Evolutionary conservation across 1,140 invertebrate species (phyloP), one percentile per base, ranked within the genome.

Genomic region (Schlechtendalia chinensis): DNA sequence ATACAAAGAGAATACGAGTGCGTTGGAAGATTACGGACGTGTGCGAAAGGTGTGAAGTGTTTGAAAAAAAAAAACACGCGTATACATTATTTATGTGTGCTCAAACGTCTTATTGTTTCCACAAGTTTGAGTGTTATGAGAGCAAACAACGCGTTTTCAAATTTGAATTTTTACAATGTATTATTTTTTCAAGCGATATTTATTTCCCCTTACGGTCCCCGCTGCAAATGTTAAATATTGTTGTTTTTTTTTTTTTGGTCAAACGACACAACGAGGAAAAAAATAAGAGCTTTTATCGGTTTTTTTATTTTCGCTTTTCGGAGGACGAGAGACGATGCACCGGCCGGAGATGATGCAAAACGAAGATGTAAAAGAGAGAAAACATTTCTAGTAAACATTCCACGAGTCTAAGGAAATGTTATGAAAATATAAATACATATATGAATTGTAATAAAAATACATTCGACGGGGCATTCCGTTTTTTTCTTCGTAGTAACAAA

Each of bases 171-270:
- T 77, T n/a, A 77, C 50, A 53, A 71, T 61, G 56, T 77, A 61
- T 45, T 77, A 77, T 77, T 77, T 77, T 77, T 59, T 61, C 56
- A 61, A 61, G 47, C 54, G 56, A 61, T 77, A 29, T 77, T 77
- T 59, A 39, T 39, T 77, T 47, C 4, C 74, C 74, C 39, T 22
- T 16, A 10, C 39, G 19, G 16, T 1, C 32, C 32, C 11, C 12
- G 14, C 6, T 32, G 10, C 39, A n/a, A 39, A 75, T 58, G 54
- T 27, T 58, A 61, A 77, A 61, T 77, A 77, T 77, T 77, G 56
- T 77, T n/a, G n/a, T n/a, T n/a, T n/a, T n/a, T n/a, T n/a, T n/a
- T n/a, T 77, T 77, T 75, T 58, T 56, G 74, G 56, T 29, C 74
- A 77, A 61, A 77, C 74, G 45, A 59, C 32, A 77, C 1, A 45